Base-by-base conservation (phyloP, 2,113 vertebrate genomes). In the Campylorhamphus procurvoides region DNA sequence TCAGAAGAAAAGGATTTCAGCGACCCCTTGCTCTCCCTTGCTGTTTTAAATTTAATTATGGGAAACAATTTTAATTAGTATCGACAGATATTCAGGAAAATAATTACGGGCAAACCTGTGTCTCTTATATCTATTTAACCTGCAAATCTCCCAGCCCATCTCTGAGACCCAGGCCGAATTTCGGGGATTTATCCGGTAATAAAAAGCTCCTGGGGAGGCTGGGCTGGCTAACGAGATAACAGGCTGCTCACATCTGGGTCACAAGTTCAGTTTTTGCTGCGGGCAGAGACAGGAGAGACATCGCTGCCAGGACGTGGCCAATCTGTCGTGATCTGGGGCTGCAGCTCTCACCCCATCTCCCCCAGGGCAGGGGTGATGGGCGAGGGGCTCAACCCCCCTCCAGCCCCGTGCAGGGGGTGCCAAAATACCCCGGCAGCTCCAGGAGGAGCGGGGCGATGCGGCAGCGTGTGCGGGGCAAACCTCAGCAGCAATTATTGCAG, bases 41-140 rank as follows among this genome's bases (percentile, higher is more conserved):
- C 72, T 68, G 68, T 44, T 90, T 94, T 86, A 72, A 88, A 93
- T 94, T 90, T 92, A 91, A 95, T 93, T 95, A 94, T 35, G 67
- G 89, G 84, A 56, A 92, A 69, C 55, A 46, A 44, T 84, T 92
- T 87, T 94, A 97, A 97, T 96, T 94, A 95, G 85, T 74, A 96
- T 93, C n/a, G 79, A 84, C 71, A 49, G 83, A 78, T 68, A 55
- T 66, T 76, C 74, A 31, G 74, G 75, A 46, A 96, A 95, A 96
- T 84, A 85, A 94, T 92, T 74, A 93, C 1, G 12, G 58, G 78
- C 29, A 85, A 94, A 83, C 29, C 82, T 50, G 72, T 44, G 63
- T 35, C 74, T 55, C 84, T 77, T 69, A 17, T 50, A 69, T 49
- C 84, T 46, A 25, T 46, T 93, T 79, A 90, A 83, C 78, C 75